These are phyloP conservation scores for Diorhabda elongata DNA, from an alignment of 1,140 invertebrate species.

Conservation along the genomic window DNA sequence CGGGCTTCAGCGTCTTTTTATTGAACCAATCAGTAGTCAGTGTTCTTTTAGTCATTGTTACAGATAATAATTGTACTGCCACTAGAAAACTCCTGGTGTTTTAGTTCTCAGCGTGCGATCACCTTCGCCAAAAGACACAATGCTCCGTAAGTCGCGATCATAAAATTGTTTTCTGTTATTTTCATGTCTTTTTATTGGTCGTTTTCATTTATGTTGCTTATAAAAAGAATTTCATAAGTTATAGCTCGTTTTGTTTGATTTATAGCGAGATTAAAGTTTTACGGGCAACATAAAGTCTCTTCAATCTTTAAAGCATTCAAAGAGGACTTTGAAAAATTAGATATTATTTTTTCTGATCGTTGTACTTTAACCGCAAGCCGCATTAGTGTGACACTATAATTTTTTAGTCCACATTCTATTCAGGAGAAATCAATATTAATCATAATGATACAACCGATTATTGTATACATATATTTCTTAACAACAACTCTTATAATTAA, in stretches of 20 bases:
- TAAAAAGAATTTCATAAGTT: slow-evolving; percentile 1
- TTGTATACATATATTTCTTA: too few species aligned
- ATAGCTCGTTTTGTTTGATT: background rate
- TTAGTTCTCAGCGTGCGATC: background rate
- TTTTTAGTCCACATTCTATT: too few species aligned
- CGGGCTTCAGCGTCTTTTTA: background rate
- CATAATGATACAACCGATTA: too few species aligned
- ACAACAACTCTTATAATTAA: too few species aligned
- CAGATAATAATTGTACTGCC: background rate
- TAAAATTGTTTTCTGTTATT: background rate
- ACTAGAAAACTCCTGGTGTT: slow-evolving; percentile 1
- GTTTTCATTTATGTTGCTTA: slow-evolving; percentile 1
- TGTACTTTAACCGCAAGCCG: too few species aligned
- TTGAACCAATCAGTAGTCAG: background rate
- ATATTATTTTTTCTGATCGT: too few species aligned
- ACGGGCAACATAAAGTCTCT: background rate
- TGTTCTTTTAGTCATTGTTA: background rate
- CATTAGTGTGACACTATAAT: too few species aligned
- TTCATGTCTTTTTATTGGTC: background rate
- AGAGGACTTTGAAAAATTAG: too few species aligned
- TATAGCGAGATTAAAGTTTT: background rate
- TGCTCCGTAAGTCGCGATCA: background rate
- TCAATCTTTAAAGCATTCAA: too few species aligned
- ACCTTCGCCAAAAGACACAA: slow-evolving; percentile 1
- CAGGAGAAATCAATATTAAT: too few species aligned